These are phyloP conservation scores for Pagrus major DNA, from an alignment of 2,113 vertebrate genomes.

Conservation along the genomic window DNA sequence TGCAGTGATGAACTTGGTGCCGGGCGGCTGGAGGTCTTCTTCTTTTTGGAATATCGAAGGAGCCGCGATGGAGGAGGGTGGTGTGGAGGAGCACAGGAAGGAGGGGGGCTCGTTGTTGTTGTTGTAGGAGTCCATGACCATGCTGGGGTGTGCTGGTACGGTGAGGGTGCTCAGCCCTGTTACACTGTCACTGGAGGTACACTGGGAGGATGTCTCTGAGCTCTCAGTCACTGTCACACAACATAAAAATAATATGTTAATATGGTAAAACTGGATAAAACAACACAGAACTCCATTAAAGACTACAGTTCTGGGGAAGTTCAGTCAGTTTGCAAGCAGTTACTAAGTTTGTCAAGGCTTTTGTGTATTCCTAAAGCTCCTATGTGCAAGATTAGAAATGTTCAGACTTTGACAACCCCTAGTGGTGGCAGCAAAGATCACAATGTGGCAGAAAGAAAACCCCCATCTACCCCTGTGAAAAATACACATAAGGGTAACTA, in stretches of 20 bases:
- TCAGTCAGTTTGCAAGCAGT: background rate
- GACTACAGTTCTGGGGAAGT: background rate
- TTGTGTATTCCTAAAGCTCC: background rate
- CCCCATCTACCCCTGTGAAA: background rate
- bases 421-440: slow-evolving; percentile 34
- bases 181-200: slow-evolving; percentile 82
- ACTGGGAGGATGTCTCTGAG: slow-evolving; percentile 84
- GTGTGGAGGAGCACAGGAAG: slow-evolving; percentile 70
- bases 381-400: background rate
- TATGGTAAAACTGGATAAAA: background rate
- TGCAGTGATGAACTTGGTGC: slow-evolving; percentile 82
- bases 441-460: background rate
- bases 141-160: slow-evolving; percentile 51
- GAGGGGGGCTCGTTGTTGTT: slow-evolving; percentile 70
- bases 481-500: too few species aligned
- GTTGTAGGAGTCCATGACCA: slow-evolving; percentile 74
- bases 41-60: slow-evolving; percentile 78
- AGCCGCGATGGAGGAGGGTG: slow-evolving; percentile 66
- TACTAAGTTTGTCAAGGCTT: background rate
- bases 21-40: slow-evolving; percentile 68
- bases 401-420: slow-evolving; percentile 35
- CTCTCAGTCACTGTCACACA: slow-evolving; percentile 79
- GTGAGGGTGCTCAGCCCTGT: slow-evolving; percentile 70
- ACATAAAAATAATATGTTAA: background rate
- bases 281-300: background rate